Evolutionary conservation across 1,140 invertebrate species (phyloP), one percentile per base, ranked within the genome.

Genomic region (Mamestra configurata): DNA sequence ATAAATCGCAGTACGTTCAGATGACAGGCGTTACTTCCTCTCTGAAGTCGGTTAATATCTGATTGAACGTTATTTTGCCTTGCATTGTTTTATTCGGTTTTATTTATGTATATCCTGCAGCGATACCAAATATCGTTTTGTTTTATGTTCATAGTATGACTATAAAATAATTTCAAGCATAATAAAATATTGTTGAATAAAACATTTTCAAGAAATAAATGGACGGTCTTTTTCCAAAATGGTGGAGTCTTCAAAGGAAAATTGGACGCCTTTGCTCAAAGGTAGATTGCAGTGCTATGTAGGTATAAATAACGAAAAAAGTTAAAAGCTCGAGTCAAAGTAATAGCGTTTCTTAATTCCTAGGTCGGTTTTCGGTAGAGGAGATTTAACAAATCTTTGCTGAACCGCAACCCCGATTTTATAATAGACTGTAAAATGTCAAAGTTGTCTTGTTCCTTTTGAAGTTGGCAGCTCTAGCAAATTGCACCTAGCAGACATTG

Each of bases 381-480:
- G 6, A 27, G 40, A 70, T 70, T 46, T 49, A 46, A 40, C 40
- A 40, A 70, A 70, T 70, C 66, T 37, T 49, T 46, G 22, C 66
- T 49, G 66, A 40, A 70, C 8, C 27, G 24, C 7, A 66, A 37
- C 61, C 22, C 27, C 22, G 66, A 24, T 24, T 70, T 70, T 27
- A 49, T 70, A 70, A 27, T 49, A 70, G 68, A 71, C 27, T 53
- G 11, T 49, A 51, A 51, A 71, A 71, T 53, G 68, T 71, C 68
- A 71, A 53, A 53, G 46, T 51, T 11, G 7, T 8, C 10, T n/a
- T 71, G 13, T 71, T 71, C 46, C 68, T 49, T 49, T 70, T 70
- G 40, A 70, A 13, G 40, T 46, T 49, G 20, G 40, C 66, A 70
- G 66, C 40, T 27, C 20, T 70, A 13, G 68, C 27, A 51, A 53